Conservation (phyloP, 2,113 vertebrate species). For the Tachysurus vachellii region DNA sequence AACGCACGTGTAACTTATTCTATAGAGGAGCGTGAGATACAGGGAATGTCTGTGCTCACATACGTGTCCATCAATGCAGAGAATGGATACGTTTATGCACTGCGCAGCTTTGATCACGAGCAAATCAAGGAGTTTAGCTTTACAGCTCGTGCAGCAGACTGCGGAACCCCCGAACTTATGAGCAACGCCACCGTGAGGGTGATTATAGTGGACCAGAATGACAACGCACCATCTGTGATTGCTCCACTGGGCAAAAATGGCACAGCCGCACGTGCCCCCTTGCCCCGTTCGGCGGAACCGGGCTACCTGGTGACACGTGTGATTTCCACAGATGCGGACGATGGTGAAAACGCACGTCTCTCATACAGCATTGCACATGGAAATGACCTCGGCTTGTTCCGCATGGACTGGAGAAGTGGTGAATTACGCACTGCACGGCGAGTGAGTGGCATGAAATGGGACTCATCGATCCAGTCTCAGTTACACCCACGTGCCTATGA, state of each 20-base stretch:
- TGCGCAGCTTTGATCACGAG: constrained; percentile 96
- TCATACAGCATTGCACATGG: constrained; percentile 91
- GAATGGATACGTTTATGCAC: constrained; percentile 94
- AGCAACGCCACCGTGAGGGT: constrained; percentile 89
- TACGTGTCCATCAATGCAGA: constrained; percentile 98
- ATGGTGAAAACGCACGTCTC: constrained; percentile 90
- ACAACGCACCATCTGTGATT: constrained; percentile 89
- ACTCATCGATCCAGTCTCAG: constrained; percentile 79
- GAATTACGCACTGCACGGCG: constrained; percentile 88
- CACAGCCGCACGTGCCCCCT: constrained; percentile 80
- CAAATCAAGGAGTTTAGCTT: constrained; percentile 95
- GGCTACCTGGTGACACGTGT: constrained; percentile 91
- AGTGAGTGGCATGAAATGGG: constrained; percentile 81
- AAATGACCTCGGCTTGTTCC: constrained; percentile 90
- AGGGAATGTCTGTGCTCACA: constrained; percentile 94
- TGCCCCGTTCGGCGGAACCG: constrained; percentile 89
- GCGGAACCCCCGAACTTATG: constrained; percentile 81
- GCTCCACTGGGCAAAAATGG: constrained; percentile 88
- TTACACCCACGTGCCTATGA: constrained; percentile 71
- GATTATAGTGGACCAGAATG: constrained; percentile 93
- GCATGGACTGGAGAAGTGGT: constrained; percentile 95
- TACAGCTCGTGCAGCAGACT: constrained; percentile 88
- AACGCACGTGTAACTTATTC: constrained; percentile 92
- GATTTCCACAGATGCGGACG: constrained; percentile 90
- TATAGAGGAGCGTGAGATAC: constrained; percentile 94